A percentile compares a stretch with the other conserved stretches of the same genome.
Conservation (phyloP, 2,888 invertebrate species). For the Gnatocerus cornutus region DNA sequence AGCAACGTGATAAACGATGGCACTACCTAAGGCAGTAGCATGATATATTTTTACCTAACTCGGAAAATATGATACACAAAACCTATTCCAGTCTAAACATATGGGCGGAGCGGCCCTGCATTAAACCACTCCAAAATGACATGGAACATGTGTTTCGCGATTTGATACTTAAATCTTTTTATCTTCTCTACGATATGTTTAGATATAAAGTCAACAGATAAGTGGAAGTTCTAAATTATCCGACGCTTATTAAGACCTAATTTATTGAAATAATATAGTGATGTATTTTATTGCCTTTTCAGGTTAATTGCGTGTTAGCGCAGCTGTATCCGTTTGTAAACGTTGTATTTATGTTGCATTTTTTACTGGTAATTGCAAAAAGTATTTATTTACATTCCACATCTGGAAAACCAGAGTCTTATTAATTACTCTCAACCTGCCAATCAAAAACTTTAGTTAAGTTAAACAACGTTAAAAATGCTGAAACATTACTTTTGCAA, state of each 20-base stretch:
- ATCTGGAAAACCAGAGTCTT: neutral
- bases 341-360: constrained; percentile 1
- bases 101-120: constrained; percentile 24
- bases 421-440: too few relatives aligned
- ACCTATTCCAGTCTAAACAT: constrained; percentile 45
- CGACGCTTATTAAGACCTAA: constrained; percentile 36
- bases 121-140: constrained; percentile 19
- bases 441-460: constrained; percentile 4
- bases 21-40: constrained; percentile 33
- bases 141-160: constrained; percentile 32
- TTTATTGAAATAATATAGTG: constrained; percentile 46
- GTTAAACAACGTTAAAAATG: neutral
- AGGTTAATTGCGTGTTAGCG: constrained; percentile 47
- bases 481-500: too few relatives aligned
- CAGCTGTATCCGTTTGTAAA: constrained; percentile 46
- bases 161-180: constrained; percentile 18
- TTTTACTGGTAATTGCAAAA: neutral
- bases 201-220: constrained; percentile 20
- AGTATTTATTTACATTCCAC: constrained; percentile 1
- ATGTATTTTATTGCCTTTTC: constrained; percentile 41
- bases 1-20: constrained; percentile 44
- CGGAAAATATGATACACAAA: constrained; percentile 43
- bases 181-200: constrained; percentile 5
- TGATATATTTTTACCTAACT: constrained; percentile 44
- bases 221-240: constrained; percentile 45